phyloP scores from a whole-genome alignment of 2,888 invertebrate species.

The Caenorhabditis japonica region DNA sequence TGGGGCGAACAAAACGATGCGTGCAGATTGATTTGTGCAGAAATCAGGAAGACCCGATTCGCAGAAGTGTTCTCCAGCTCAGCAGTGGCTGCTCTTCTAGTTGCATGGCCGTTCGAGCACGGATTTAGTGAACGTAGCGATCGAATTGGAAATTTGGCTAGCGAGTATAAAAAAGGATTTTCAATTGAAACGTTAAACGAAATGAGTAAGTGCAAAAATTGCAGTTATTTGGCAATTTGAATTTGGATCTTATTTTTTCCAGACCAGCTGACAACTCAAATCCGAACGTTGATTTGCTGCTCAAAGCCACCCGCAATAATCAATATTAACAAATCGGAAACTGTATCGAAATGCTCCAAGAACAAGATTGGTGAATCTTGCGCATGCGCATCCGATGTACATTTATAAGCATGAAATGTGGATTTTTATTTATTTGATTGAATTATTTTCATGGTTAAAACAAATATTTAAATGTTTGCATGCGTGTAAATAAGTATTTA shows the following conservation, averaged over 20 bases:
- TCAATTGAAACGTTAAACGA: conserved; percentile 62
- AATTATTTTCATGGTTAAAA: background rate
- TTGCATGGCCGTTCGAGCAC: conserved; percentile 64
- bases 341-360: conserved; percentile 19
- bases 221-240: background rate
- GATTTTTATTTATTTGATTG: background rate
- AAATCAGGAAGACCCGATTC: conserved; percentile 54
- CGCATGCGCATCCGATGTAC: conserved; percentile 40
- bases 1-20: conserved; percentile 50
- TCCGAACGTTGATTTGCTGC: conserved; percentile 54
- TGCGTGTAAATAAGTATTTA: too few species aligned
- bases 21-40: conserved; percentile 53
- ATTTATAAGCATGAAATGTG: conserved; percentile 6
- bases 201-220: conserved; percentile 45
- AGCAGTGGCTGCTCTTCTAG: conserved; percentile 62
- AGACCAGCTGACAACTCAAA: conserved; percentile 56
- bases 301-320: conserved; percentile 53
- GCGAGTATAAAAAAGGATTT: conserved; percentile 47
- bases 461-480: too few species aligned
- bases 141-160: conserved; percentile 39
- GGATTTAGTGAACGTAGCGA: conserved; percentile 53
- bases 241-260: conserved; percentile 8
- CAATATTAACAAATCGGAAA: conserved; percentile 28
- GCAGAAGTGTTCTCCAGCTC: conserved; percentile 54
- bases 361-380: conserved; percentile 39